Conservation (phyloP, 2,113 vertebrate genomes). For the Pipra filicauda region DNA sequence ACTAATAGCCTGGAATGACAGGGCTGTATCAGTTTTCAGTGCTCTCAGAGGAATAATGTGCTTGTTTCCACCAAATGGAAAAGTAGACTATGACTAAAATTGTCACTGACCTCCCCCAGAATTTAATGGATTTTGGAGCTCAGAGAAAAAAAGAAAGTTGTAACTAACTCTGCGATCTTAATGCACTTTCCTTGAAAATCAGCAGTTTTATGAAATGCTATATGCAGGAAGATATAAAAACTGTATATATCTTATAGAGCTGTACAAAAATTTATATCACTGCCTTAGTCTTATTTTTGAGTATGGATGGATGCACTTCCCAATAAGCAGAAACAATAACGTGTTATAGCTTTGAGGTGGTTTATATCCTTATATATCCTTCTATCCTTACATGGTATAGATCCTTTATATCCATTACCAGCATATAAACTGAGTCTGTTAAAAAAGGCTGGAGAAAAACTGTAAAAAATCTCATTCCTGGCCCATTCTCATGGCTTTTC, state of each 20-base stretch:
- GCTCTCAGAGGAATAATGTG: neutral
- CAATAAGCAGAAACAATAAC: neutral
- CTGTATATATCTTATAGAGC: neutral
- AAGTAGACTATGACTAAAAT: neutral
- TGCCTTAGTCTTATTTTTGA: neutral
- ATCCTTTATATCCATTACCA: neutral
- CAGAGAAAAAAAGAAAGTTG: neutral
- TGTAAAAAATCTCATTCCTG: neutral
- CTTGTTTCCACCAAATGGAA: slow-evolving; percentile 35
- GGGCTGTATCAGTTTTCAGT: neutral
- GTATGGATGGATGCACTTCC: neutral
- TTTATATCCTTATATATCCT: neutral
- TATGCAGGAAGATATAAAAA: neutral
- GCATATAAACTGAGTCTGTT: neutral
- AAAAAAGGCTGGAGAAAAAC: neutral
- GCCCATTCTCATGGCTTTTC: neutral
- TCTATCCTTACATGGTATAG: no score
- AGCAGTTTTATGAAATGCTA: neutral
- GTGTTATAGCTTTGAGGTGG: neutral
- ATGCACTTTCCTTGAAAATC: slow-evolving; percentile 25
- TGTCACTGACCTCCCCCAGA: slow-evolving; percentile 30
- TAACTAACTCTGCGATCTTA: slow-evolving; percentile 3
- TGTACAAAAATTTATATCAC: neutral
- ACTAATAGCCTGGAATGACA: neutral
- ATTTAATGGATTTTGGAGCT: slow-evolving; percentile 1